phyloP scores from a whole-genome alignment of 2,113 vertebrate genomes.

The Oriolus oriolus region DNA sequence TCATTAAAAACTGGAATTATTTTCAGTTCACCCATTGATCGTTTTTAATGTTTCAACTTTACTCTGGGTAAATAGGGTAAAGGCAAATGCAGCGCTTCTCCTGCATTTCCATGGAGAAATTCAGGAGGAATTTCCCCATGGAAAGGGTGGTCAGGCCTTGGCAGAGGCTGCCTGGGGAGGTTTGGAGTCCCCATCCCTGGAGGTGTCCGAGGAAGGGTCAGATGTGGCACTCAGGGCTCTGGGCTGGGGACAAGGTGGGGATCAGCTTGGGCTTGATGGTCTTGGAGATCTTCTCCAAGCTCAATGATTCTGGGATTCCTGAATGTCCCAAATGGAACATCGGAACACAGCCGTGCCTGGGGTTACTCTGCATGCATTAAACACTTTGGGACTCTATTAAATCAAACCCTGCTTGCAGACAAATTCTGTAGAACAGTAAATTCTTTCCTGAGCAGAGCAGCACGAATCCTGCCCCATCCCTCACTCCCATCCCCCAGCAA shows the following conservation, averaged over 20 bases:
- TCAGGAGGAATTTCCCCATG: neutral
- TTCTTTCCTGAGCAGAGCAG: neutral
- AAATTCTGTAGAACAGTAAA: rapidly evolving
- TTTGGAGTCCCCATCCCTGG: neutral
- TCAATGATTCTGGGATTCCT: neutral
- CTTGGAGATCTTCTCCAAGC: neutral
- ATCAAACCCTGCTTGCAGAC: neutral
- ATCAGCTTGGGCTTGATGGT: neutral
- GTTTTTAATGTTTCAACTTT: neutral
- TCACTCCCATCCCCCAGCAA: neutral
- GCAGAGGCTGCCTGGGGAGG: neutral
- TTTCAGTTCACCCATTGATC: neutral
- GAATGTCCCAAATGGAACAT: neutral
- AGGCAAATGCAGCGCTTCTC: neutral
- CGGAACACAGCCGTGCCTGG: neutral
- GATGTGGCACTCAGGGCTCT: neutral
- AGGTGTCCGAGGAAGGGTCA: neutral
- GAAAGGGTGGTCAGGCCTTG: rapidly evolving
- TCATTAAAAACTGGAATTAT: neutral
- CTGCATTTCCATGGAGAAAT: neutral
- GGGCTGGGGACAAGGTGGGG: neutral
- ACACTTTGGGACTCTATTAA: rapidly evolving
- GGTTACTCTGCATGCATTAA: neutral
- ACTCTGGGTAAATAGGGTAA: neutral
- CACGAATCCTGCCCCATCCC: neutral